Evolutionary conservation across 1,140 invertebrate genomes (phyloP), one percentile per base, ranked within the genome.

Genomic region (Cardiocondyla obscurior): DNA sequence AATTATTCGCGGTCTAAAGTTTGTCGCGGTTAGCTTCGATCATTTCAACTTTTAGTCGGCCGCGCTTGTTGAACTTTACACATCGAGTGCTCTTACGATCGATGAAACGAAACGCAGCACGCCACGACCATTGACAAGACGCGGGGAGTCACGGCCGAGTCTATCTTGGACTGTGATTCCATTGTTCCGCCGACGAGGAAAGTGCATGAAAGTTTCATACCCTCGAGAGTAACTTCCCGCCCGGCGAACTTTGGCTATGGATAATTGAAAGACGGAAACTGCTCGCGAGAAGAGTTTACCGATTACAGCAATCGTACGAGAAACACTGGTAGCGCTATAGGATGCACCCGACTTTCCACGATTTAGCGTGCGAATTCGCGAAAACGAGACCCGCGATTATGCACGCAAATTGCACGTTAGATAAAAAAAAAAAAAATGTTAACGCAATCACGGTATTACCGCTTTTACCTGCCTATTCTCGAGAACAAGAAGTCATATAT

Each of bases 1-100:
- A 74, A 74, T 74, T 62, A 74, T 74, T 62, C 25, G 57, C n/a
- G 22, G 46, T 44, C 5, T 22, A 62, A 76, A 76, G 72, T 76
- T 64, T 30, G 12, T 14, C 22, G 69, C 12, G 33, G 7, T 51
- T 53, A 53, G 44, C 51, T 77, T 77, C 8, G 39, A 77, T 53
- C 44, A 62, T 44, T 60, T 5, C 39, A 39, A 72, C 72, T 74
- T 44, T 62, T 14, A 62, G 33, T 62, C 33, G 16, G 14, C 30
- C 57, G 30, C 33, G 39, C 33, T 33, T 51, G 14, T n/a, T 28
- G 30, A 6, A 77, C 33, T n/a, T n/a, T 76, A 58, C 10, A 67
- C 3, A 25, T 19, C 44, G 6, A n/a, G n/a, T n/a, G 3, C 16
- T 39, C 33, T 39, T 10, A 6, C 44, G 49, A 79, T 79, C 74